These are phyloP conservation scores for Sinosuthora webbiana DNA, from an alignment of 2,113 vertebrate species.

Conservation along the genomic window DNA sequence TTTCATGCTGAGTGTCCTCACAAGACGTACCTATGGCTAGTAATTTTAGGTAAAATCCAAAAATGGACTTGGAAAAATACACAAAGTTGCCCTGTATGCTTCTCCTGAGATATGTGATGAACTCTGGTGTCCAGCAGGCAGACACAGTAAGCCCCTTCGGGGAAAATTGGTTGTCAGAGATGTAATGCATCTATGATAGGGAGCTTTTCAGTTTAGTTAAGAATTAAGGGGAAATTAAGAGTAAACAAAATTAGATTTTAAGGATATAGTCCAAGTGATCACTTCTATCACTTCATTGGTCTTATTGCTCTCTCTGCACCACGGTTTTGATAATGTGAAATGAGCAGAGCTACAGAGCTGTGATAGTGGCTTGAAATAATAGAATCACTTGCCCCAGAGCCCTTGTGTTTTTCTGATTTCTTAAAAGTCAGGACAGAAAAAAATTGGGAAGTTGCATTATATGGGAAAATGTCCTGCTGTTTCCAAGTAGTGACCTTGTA, in stretches of 20 bases:
- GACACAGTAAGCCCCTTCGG: background rate
- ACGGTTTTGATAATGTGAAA: background rate
- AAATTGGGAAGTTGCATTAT: background rate
- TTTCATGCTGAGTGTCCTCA: background rate
- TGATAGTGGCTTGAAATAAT: background rate
- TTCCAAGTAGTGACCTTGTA: background rate
- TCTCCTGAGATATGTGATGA: background rate
- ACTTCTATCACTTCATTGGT: background rate
- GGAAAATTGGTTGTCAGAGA: background rate
- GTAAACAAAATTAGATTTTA: background rate
- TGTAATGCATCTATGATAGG: background rate
- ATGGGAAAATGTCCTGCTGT: background rate
- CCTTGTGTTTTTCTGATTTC: background rate
- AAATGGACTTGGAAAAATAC: background rate
- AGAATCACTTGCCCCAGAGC: background rate
- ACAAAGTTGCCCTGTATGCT: background rate
- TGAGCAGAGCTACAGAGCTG: fast-evolving
- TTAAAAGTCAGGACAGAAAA: background rate
- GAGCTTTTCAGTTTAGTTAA: background rate
- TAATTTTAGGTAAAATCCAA: background rate
- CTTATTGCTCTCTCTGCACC: background rate
- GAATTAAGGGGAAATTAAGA: background rate
- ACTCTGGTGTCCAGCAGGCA: background rate
- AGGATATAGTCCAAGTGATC: background rate
- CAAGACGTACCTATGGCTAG: background rate